Percentiles rank a stretch among this genome's conserved stretches.
These are phyloP conservation scores for Pygmarrhopalites habei DNA, from an alignment of 1,140 invertebrate species.

Conservation along the genomic window DNA sequence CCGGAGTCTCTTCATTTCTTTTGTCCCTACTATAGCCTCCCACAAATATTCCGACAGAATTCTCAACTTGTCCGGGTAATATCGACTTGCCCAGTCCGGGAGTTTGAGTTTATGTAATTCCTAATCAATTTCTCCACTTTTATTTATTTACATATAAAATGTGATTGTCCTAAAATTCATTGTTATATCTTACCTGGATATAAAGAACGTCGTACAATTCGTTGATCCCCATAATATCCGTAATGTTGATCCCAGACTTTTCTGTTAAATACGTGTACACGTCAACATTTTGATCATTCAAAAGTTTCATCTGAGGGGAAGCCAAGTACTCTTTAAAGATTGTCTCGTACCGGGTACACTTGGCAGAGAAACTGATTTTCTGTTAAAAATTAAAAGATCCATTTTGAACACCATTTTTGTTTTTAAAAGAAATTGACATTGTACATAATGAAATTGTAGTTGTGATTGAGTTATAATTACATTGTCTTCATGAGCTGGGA, in stretches of 20 bases:
- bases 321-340: neutral
- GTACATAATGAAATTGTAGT: too few relatives aligned
- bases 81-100: conserved; percentile 59
- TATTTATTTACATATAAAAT: conserved; percentile 8
- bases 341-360: neutral
- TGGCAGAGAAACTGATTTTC: neutral
- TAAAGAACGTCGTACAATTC: conserved; percentile 20
- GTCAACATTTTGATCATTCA: conserved; percentile 1
- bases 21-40: conserved; percentile 45
- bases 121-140: too few relatives aligned
- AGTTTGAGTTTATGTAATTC: conserved; percentile 57
- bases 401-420: neutral
- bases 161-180: neutral
- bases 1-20: conserved; percentile 49
- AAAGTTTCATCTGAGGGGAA: neutral
- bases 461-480: conserved; percentile 47
- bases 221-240: neutral
- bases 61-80: conserved; percentile 9
- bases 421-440: too few relatives aligned
- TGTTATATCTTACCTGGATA: conserved; percentile 9
- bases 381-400: neutral
- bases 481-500: conserved; percentile 57
- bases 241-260: neutral
- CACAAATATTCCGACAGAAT: neutral
- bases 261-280: conserved; percentile 10